These are phyloP conservation scores for Crocidura indochinensis DNA, from an alignment of 2,797 vertebrate genomes.

Conservation along the genomic window DNA sequence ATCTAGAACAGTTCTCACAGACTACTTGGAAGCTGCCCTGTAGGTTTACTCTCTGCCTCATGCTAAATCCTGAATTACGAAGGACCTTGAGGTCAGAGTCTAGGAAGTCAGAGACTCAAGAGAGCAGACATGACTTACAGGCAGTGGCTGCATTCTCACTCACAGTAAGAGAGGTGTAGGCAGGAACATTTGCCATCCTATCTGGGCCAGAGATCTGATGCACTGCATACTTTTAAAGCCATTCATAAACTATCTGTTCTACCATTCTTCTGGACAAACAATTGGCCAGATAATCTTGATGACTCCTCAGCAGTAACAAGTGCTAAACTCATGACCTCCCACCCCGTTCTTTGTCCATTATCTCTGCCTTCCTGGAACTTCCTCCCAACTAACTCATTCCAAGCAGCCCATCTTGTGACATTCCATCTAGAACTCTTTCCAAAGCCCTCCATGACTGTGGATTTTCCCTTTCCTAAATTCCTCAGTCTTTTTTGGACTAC, in stretches of 20 bases:
- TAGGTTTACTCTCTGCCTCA: neutral
- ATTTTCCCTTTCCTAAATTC: neutral
- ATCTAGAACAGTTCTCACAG: neutral
- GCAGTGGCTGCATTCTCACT: neutral
- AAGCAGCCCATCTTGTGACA: neutral
- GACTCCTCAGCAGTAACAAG: fast-evolving
- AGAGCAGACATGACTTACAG: neutral
- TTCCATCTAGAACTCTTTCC: neutral
- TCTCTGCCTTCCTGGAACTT: neutral
- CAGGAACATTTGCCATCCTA: neutral
- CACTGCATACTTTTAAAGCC: neutral
- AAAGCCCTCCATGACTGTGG: neutral
- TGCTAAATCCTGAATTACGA: neutral
- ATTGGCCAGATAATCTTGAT: neutral
- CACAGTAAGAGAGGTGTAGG: neutral
- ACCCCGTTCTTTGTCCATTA: neutral
- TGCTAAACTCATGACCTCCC: neutral
- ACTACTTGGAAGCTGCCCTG: neutral
- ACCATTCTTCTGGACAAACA: neutral
- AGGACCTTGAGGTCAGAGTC: neutral
- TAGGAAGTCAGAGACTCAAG: neutral
- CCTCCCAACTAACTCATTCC: neutral
- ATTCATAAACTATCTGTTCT: slow-evolving; percentile 1
- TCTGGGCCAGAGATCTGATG: neutral
- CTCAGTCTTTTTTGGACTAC: neutral